A percentile compares a stretch with the other conserved stretches of the same genome.
Evolutionary conservation across 2,888 invertebrate species (phyloP).

Genomic region (Acanthococcus lagerstroemiae): DNA sequence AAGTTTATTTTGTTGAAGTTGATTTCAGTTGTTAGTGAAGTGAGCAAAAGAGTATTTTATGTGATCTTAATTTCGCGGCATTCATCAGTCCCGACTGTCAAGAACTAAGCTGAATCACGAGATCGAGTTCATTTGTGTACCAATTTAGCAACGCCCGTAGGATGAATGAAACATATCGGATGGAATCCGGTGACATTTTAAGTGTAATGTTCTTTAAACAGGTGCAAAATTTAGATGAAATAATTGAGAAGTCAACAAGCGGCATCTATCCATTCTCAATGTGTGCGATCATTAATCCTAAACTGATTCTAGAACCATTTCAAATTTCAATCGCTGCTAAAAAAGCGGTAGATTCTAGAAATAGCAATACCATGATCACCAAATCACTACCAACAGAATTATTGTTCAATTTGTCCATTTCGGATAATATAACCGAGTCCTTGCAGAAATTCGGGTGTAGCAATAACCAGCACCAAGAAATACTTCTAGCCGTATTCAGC

Average conservation of each 20-base stretch:
- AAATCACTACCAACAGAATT: constrained; percentile 55
- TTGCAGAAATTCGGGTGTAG: constrained; percentile 54
- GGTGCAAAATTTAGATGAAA: constrained; percentile 13
- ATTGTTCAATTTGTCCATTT: constrained; percentile 55
- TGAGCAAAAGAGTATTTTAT: too few relatives aligned
- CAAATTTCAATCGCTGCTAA: constrained; percentile 58
- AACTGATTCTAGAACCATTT: constrained; percentile 51
- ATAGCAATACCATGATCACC: constrained; percentile 48
- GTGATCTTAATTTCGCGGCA: too few relatives aligned
- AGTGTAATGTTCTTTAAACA: constrained; percentile 9
- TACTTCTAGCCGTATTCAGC: constrained; percentile 44
- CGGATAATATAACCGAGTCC: constrained; percentile 60
- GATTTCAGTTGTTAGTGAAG: too few relatives aligned
- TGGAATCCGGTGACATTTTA: too few relatives aligned
- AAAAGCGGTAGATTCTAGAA: constrained; percentile 50
- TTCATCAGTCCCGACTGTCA: too few relatives aligned
- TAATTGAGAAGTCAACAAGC: background rate
- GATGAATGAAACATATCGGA: too few relatives aligned
- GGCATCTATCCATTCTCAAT: background rate
- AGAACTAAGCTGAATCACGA: too few relatives aligned
- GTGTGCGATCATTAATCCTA: constrained; percentile 11
- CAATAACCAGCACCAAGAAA: constrained; percentile 44
- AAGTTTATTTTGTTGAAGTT: too few relatives aligned
- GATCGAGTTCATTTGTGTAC: too few relatives aligned
- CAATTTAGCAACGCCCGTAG: too few relatives aligned